phyloP scores from a whole-genome alignment of 2,888 invertebrate species.

The Rotaria macrura region DNA sequence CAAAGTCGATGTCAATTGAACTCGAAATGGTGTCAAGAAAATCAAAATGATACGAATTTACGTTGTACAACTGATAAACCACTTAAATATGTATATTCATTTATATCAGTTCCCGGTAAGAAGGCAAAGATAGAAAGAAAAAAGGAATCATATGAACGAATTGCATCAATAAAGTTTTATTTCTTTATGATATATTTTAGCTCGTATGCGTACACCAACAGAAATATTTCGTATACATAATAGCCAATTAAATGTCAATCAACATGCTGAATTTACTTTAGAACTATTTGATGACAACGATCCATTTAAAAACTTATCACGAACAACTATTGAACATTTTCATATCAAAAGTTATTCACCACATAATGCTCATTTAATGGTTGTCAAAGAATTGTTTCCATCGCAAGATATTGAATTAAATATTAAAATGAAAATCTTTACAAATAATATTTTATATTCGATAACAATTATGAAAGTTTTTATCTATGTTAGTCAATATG shows the following conservation, averaged over 20 bases:
- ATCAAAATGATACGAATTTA: not conserved
- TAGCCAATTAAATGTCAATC: not conserved
- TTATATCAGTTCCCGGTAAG: not conserved
- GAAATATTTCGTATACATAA: conserved; percentile 10
- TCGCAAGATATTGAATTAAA: not conserved
- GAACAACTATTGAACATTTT: not conserved
- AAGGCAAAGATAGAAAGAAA: no score
- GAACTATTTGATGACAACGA: not conserved
- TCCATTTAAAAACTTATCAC: not conserved
- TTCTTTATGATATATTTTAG: not conserved
- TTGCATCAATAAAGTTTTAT: not conserved
- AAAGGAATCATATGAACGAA: no score
- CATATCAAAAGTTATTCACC: not conserved
- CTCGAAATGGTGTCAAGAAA: not conserved
- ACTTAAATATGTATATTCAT: not conserved
- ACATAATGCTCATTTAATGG: not conserved
- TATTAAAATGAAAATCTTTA: not conserved
- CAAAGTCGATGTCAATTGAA: not conserved
- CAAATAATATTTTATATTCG: not conserved
- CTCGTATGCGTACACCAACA: not conserved
- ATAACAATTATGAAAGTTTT: conserved; percentile 2
- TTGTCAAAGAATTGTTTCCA: not conserved
- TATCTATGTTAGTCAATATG: not conserved
- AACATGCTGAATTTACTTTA: conserved; percentile 5
- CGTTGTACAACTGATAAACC: not conserved